Evolutionary conservation across 2,113 vertebrate species (phyloP), one percentile per base, ranked within the genome.

Genomic region (Leptodactylus fuscus): DNA sequence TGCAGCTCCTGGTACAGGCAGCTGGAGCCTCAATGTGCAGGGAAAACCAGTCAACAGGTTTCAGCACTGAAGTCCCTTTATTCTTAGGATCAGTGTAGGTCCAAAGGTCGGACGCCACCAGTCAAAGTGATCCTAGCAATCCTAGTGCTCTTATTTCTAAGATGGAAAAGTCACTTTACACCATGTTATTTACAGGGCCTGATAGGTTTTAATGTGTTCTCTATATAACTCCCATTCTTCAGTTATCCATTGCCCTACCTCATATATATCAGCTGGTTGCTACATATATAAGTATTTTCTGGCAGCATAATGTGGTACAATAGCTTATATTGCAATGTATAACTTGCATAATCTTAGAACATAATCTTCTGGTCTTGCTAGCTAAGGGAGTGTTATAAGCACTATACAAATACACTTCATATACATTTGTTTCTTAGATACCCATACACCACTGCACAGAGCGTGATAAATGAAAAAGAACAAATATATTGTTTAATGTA

Each of bases 351-450:
- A 55, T 29, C 75, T n/a, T n/a, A n/a, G n/a, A n/a, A n/a, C n/a
- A n/a, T n/a, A 51, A 55, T 36, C 10, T 34, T 55, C 22, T 7
- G 55, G 13, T 29, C 48, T 55, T 78, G 75, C 49, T 78, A 78
- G 75, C 75, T 55, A 77, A 77, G 74, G 74, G 75, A 78, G 75
- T 78, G 29, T 78, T 15, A 32, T 2, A 22, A 49, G 48, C 18
- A 34, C 44, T 77, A 29, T 34, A 55, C 75, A 78, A 78, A 78
- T 20, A 78, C 27, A 22, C 49, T 32, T 44, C 41, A 22, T 51
- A 78, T 49, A 76, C n/a, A 29, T 78, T 36, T 53, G 12, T 51
- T 32, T 53, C 49, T 51, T 53, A 51, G 46, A 77, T 77, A 77
- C 8, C 32, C 1, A 77, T 77, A 77, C 8, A 53, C 1, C 46